Percentiles rank a stretch among this genome's conserved stretches.
phyloP scores from a whole-genome alignment of 2,113 vertebrate species.

The Chionodraco myersi region DNA sequence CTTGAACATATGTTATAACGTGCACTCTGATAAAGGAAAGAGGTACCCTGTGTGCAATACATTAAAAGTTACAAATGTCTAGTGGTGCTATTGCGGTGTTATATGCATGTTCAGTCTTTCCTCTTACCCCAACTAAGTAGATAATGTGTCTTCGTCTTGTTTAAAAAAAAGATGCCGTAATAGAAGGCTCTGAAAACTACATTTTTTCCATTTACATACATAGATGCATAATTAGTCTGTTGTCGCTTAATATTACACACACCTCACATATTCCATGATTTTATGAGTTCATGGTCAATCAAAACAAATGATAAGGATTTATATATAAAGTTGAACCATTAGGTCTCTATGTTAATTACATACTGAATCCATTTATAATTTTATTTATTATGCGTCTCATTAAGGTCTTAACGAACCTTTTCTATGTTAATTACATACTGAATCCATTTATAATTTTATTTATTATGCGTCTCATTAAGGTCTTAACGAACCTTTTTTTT shows the following conservation, averaged over 20 bases:
- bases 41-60: background rate
- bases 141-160: background rate
- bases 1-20: background rate
- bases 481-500: background rate
- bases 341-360: background rate
- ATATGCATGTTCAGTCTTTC: background rate
- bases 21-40: background rate
- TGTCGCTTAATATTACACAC: background rate
- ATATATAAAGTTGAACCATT: background rate
- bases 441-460: background rate
- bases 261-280: too few relatives aligned
- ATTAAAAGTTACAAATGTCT: too few relatives aligned
- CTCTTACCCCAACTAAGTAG: background rate
- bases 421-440: background rate
- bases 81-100: too few relatives aligned
- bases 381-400: background rate
- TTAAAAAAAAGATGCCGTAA: too few relatives aligned
- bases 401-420: background rate
- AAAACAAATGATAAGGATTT: background rate
- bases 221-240: background rate
- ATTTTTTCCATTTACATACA: too few relatives aligned
- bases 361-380: background rate
- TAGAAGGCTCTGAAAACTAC: too few relatives aligned
- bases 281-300: too few relatives aligned
- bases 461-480: background rate